Evolutionary conservation across 2,888 invertebrate species (phyloP), one percentile per base, ranked within the genome.

Genomic region (Chymomyza amoena): DNA sequence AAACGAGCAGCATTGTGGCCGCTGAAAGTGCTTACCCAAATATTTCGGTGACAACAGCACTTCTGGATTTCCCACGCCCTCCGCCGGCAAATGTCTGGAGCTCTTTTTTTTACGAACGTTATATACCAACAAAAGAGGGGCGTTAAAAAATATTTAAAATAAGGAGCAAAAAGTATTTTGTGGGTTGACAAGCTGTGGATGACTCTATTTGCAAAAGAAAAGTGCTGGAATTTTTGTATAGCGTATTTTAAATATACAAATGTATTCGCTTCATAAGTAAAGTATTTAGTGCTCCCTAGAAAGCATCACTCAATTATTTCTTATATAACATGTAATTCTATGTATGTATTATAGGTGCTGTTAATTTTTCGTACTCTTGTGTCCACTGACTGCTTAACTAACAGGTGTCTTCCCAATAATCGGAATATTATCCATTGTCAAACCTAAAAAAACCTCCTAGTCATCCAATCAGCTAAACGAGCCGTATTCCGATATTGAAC

Each of bases 1-100:
- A 69, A 71, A 79, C 75, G 70, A 10, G 39, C 39, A 39, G 70
- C 63, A 75, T 72, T 68, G 68, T 65, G 81, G 78, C 67, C 39
- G 65, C 59, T 66, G 45, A 64, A 70, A 79, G 56, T 7, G 25
- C 25, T 56, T 56, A 13, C 25, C n/a, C 56, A 56, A 20, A 56
- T 7, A 56, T 16, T 56, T 56, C 10, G 6, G 20, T 56, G 56
- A 16, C 18, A 10, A 20, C 56, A 56, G 18, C 56, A 25, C 25
- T 20, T 56, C 13, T 9, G 25, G 13, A 6, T 20, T 25, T 56
- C 6, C 56, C 52, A 52, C 52, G 15, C 15, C 16, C 2, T 5
- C 18, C 52, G 16, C 52, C 2, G 52, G 13, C 51, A 5, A 32
- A 4, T 6, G 32, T n/a, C 51, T 51, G 13, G 4, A 4, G 51